Percentiles rank a stretch among this genome's conserved stretches.
These are phyloP conservation scores for Podarcis siculus DNA, from an alignment of 2,797 vertebrate species.

Conservation along the genomic window DNA sequence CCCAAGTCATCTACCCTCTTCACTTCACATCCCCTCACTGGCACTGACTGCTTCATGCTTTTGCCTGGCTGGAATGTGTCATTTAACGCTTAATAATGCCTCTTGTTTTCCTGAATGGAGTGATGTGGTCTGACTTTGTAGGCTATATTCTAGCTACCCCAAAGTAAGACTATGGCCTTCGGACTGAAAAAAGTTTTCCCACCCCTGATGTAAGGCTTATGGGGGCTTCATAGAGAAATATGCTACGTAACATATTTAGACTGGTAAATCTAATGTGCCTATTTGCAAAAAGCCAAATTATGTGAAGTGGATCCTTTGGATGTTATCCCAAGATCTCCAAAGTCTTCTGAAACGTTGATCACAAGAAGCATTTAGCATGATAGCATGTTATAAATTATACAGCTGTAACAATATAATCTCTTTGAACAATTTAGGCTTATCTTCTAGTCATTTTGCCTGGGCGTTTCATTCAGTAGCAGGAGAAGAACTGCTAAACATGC, in stretches of 20 bases:
- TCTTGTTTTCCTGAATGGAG: too few species aligned
- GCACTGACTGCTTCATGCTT: too few species aligned
- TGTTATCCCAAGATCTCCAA: background rate
- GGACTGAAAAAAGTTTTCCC: too few species aligned
- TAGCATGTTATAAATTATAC: background rate
- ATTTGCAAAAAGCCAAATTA: background rate
- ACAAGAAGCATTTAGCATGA: background rate
- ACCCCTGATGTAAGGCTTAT: too few species aligned
- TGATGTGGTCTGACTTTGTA: too few species aligned
- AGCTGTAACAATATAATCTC: background rate
- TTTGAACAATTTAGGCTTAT: constrained; percentile 83
- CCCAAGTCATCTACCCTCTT: too few species aligned
- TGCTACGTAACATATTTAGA: background rate
- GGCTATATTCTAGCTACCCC: too few species aligned
- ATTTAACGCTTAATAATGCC: too few species aligned
- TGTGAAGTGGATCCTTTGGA: background rate
- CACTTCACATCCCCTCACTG: too few species aligned
- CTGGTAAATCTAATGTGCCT: background rate
- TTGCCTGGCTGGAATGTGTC: too few species aligned
- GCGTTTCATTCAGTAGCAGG: constrained; percentile 98
- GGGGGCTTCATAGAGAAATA: background rate
- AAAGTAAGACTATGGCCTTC: too few species aligned
- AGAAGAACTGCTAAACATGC: constrained; percentile 93
- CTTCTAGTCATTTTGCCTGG: constrained; percentile 96
- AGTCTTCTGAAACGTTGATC: background rate